Evolutionary conservation across 2,888 invertebrate genomes (phyloP), one percentile per base, ranked within the genome.

Genomic region (Caenorhabditis macrosperma): DNA sequence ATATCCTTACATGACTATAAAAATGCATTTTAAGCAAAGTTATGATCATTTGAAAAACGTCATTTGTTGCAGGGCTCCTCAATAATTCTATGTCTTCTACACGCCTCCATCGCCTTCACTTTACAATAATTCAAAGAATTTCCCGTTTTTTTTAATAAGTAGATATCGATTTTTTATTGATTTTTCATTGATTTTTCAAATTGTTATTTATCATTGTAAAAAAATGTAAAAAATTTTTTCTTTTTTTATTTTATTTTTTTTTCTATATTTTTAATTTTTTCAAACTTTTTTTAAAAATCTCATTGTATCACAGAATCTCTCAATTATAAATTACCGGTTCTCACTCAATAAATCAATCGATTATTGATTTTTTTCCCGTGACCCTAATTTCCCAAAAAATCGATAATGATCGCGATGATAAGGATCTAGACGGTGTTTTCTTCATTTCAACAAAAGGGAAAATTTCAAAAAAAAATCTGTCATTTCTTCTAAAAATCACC

Each of bases 21-120:
- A 38, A 38, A 38, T 12, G 3, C 15, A 15, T 38, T 38, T 38
- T 17, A 26, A 68, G n/a, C n/a, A n/a, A n/a, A n/a, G n/a, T n/a
- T n/a, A n/a, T n/a, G n/a, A n/a, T n/a, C n/a, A 20, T 26, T 41
- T 50, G 24, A 26, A 55, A 28, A 66, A 52, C 24, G 17, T 5
- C 15, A 30, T 30, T n/a, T 26, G 38, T 81, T 82, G 64, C 60
- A 87, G 87, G 84, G 82, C 4, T 82, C 83, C 35, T 80, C 86
- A 5, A 78, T 86, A 12, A 48, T 78, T n/a, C 72, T 88, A 10
- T 86, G 87, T 17, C 86, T 81, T 50, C 71, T 88, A 28, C 88
- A 88, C 61, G 88, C 88, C 28, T 76, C 83, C 15, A 75, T 86
- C 48, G 87, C 86, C 7, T 87, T 87, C 71, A 82, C 86, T 22